Evolutionary conservation across 2,113 vertebrate species (phyloP).

Genomic region (Pedionomus torquatus): DNA sequence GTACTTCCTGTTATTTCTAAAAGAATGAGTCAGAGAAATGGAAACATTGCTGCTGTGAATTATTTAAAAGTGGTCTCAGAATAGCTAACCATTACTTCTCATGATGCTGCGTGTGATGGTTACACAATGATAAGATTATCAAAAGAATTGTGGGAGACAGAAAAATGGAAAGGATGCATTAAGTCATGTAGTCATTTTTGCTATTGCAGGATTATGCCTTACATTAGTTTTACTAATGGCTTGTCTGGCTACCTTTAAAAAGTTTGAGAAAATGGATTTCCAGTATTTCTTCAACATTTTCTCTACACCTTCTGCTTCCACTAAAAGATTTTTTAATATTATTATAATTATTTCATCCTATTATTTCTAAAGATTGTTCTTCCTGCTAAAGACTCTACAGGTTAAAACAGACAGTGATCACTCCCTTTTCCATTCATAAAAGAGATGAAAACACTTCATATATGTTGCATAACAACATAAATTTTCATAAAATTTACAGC

Average conservation of each 20-base stretch:
- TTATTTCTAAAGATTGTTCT: not conserved
- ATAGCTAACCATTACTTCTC: conserved; percentile 57
- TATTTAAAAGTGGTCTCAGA: conserved; percentile 63
- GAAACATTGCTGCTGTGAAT: conserved; percentile 56
- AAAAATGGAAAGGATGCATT: conserved; percentile 50
- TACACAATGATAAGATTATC: conserved; percentile 47
- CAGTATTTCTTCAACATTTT: conserved; percentile 10
- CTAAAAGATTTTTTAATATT: not conserved
- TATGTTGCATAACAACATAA: not conserved
- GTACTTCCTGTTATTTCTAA: conserved; percentile 16
- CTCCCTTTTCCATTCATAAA: not conserved
- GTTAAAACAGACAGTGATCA: not conserved
- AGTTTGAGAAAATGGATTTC: conserved; percentile 36
- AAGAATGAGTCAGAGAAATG: conserved; percentile 42
- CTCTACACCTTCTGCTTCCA: not conserved
- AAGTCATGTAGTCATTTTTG: conserved; percentile 22
- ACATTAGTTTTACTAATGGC: conserved; percentile 48
- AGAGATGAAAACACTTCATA: not conserved
- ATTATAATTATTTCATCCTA: not conserved
- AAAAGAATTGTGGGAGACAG: conserved; percentile 36
- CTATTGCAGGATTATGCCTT: not conserved
- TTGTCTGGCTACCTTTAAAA: conserved; percentile 33
- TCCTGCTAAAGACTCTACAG: not conserved
- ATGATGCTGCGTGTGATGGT: conserved; percentile 38
- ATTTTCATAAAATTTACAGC: not conserved